Evolutionary conservation across 2,888 invertebrate species (phyloP), one percentile per base, ranked within the genome.

Genomic region (Caenorhabditis auriculariae): DNA sequence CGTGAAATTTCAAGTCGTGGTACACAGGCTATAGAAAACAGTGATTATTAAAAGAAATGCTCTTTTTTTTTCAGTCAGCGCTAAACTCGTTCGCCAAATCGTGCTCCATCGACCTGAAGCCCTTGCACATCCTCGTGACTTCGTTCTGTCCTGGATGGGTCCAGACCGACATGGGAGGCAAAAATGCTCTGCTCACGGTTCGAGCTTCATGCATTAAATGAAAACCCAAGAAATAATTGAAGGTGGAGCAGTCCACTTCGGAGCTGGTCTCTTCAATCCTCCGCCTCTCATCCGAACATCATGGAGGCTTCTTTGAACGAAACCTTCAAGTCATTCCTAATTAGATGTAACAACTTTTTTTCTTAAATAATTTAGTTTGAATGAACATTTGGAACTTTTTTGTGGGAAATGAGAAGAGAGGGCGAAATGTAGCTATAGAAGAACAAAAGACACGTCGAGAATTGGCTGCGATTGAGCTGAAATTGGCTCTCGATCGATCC

Each of bases 141-240:
- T 64, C 68, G 1, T 61, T 68, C 46, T 68, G 66, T 46, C 70
- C 70, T 24, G 72, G 72, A 52, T 74, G 74, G 74, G 74, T 74
- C 2, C 49, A 64, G 29, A 74, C 74, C 21, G 74, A 72, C 38
- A 74, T 74, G 74, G 74, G 74, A 21, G 73, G 74, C 9, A n/a
- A 41, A 4, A 56, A 65, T 39, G 74, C 74, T 4, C 7, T 39
- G 26, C 39, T 65, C 2, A 55, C 55, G 45, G 62, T 69, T 26
- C 17, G 26, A 17, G 27, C 42, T 17, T 45, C 28, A 9, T 17
- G 39, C 32, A 29, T 32, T 17, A 27, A 9, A 15, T 29, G n/a
- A 19, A 15, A 39, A 23, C 17, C n/a, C n/a, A n/a, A 29, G 29
- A 29, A 32, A 26, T 32, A 37, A 27, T 59, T 60, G n/a, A 47